Conservation (phyloP, 2,888 invertebrate genomes). For the Drosophila dives region DNA sequence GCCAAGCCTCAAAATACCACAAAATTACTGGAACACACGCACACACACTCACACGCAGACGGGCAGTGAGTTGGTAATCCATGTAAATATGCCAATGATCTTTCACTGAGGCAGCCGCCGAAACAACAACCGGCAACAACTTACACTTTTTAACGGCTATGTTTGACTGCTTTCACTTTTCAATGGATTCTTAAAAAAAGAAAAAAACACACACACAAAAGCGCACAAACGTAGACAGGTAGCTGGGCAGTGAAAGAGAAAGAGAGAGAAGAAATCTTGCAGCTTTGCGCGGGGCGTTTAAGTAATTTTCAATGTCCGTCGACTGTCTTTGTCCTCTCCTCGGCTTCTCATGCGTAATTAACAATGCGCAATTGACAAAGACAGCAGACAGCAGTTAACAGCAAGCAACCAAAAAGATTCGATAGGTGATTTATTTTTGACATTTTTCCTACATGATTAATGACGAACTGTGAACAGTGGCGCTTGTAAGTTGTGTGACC, state of each 20-base stretch:
- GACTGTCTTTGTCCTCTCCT: constrained; percentile 6
- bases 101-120: constrained; percentile 38
- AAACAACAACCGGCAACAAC: constrained; percentile 40
- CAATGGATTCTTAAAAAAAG: constrained; percentile 69
- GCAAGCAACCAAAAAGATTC: not conserved
- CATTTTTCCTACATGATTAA: constrained; percentile 40
- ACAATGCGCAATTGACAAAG: constrained; percentile 41
- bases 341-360: constrained; percentile 35
- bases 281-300: constrained; percentile 48
- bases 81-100: constrained; percentile 68
- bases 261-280: not conserved
- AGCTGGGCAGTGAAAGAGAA: constrained; percentile 14
- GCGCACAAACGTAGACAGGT: constrained; percentile 16
- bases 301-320: constrained; percentile 50
- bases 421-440: constrained; percentile 8
- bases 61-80: constrained; percentile 30
- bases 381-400: not conserved
- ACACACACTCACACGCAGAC: not conserved
- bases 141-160: constrained; percentile 68
- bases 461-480: constrained; percentile 16
- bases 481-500: not conserved
- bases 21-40: constrained; percentile 3
- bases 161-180: constrained; percentile 70
- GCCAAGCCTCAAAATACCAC: constrained; percentile 40
- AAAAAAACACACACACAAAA: constrained; percentile 9